Evolutionary conservation across 2,888 invertebrate species (phyloP), one percentile per base, ranked within the genome.

Genomic region (Alcis repandata): DNA sequence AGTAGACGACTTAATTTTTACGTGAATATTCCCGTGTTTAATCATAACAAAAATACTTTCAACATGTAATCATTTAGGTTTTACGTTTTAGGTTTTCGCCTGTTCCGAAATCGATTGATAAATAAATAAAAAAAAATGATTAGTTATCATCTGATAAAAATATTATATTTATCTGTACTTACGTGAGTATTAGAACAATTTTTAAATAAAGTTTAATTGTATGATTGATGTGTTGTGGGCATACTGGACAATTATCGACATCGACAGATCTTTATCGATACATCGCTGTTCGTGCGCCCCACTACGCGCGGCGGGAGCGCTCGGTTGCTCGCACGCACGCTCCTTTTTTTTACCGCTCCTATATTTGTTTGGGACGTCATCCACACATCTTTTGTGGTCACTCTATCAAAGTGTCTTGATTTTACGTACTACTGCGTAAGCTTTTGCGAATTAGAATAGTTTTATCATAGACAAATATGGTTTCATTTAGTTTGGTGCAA

Each of bases 301-400:
- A 32, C 61, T 49, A 49, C 20, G n/a, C 48, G 33, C 49, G 43
- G 56, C 61, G 48, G 49, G 61, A 56, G 56, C 72, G 73, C 69
- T 58, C 72, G 62, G 70, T 41, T 73, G 66, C 58, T 51, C 59
- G 73, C 75, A 75, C 77, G 75, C 63, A 63, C 58, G 52, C 27
- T 27, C 43, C 43, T 15, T 48, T 22, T 27, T 62, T 63, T 53
- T 62, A 36, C 53, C 19, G 54, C 33, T 38, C 63, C 56, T 72
- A 65, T 71, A 74, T 73, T 77, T 76, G 73, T 76, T 56, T 61
- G 40, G 27, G 32, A 61, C 40, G 27, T 20, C 43, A 53, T 53
- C 68, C 58, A 40, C 54, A 67, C 20, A 36, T 51, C 17, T 49
- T 13, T n/a, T 27, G 22, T 22, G 22, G n/a, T 46, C 20, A 49